Evolutionary conservation across 2,113 vertebrate genomes (phyloP).

Genomic region (Scopus umbretta): DNA sequence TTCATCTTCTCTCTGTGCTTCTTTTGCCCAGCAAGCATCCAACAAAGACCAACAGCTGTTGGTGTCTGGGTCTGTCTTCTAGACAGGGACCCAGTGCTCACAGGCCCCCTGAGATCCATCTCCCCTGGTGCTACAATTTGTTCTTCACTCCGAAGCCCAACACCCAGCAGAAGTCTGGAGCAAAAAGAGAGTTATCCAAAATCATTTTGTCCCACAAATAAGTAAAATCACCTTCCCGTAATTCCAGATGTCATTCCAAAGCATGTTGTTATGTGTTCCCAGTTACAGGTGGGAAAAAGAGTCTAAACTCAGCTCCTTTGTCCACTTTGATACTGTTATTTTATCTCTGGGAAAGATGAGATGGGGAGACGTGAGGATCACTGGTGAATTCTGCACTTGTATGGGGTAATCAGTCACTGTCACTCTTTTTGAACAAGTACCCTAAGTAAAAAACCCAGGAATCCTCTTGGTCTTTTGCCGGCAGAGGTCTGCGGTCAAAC

Average conservation of each 20-base stretch:
- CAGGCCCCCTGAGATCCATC: background rate
- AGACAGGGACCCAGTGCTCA: background rate
- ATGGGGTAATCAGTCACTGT: background rate
- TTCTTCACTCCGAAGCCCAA: background rate
- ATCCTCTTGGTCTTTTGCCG: background rate
- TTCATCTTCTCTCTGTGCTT: background rate
- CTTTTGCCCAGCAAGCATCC: background rate
- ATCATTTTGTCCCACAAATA: background rate
- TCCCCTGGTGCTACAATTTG: background rate
- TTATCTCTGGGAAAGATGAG: background rate
- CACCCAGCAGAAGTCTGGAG: background rate
- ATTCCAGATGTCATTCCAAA: background rate
- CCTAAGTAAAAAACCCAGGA: background rate
- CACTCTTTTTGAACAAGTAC: background rate
- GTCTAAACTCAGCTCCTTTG: background rate
- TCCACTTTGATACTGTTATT: background rate
- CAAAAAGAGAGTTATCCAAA: background rate
- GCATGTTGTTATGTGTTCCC: background rate
- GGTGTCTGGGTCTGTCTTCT: background rate
- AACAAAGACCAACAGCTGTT: background rate
- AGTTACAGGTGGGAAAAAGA: background rate
- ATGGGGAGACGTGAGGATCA: background rate
- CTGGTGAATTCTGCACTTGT: background rate
- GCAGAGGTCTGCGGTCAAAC: slow-evolving; percentile 37
- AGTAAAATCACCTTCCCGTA: background rate